phyloP scores from a whole-genome alignment of 2,888 invertebrate genomes.

The Lordiphosa fenestrarum region DNA sequence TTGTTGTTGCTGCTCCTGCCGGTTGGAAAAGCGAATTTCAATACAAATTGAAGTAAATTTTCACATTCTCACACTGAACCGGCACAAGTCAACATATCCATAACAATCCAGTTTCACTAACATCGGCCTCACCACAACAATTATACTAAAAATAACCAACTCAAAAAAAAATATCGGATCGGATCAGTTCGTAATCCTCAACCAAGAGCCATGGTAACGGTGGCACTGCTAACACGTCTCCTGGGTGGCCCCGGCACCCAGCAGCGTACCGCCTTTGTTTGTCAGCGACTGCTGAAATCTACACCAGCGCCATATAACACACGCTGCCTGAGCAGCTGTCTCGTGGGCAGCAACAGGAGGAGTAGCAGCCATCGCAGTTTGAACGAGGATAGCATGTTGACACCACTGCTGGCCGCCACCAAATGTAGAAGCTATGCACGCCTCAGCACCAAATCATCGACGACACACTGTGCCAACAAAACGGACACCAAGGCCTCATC shows the following conservation, averaged over 20 bases:
- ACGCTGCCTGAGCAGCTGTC: conserved; percentile 4
- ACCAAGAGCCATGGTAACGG: conserved; percentile 20
- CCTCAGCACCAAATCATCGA: conserved; percentile 47
- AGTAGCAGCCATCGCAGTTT: conserved; percentile 2
- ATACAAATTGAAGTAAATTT: too few relatives aligned
- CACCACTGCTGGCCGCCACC: conserved; percentile 30
- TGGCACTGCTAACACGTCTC: conserved; percentile 25
- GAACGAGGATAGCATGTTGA: too few relatives aligned
- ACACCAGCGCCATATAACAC: conserved; percentile 2
- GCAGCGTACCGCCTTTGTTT: conserved; percentile 3
- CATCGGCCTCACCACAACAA: background rate
- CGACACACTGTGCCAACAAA: conserved; percentile 48
- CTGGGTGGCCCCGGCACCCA: conserved; percentile 2
- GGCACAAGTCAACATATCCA: background rate
- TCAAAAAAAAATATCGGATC: background rate
- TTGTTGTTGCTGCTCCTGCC: too few relatives aligned
- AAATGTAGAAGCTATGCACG: conserved; percentile 32
- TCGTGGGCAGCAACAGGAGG: conserved; percentile 8
- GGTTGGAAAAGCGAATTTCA: too few relatives aligned
- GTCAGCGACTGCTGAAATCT: conserved; percentile 10
- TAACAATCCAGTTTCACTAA: background rate
- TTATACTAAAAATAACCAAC: background rate
- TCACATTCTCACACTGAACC: too few relatives aligned
- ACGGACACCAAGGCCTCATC: conserved; percentile 62
- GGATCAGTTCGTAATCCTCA: conserved; percentile 2